A percentile compares a stretch with the other conserved stretches of the same genome.
Evolutionary conservation across 2,797 vertebrate species (phyloP).

Genomic region (Melanotaenia trifasciata): DNA sequence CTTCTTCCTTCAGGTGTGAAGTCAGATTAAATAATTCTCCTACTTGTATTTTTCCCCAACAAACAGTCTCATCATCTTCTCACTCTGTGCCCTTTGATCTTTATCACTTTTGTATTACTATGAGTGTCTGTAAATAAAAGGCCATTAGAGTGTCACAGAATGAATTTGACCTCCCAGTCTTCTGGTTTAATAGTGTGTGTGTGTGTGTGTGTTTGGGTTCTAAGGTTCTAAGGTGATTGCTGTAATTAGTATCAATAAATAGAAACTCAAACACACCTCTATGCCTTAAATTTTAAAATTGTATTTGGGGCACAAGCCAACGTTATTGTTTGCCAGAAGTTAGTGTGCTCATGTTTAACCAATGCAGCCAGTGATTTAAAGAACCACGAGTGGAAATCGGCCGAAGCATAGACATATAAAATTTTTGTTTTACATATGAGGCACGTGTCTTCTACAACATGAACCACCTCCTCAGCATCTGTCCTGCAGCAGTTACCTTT

Average conservation of each 20-base stretch:
- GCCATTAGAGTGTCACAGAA: not conserved
- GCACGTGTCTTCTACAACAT: not conserved
- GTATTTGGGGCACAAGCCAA: not conserved
- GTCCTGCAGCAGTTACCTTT: no score
- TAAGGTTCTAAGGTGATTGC: no score
- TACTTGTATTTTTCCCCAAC: not conserved
- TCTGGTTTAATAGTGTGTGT: not conserved
- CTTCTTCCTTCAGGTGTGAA: slow-evolving; percentile 37
- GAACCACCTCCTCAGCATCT: not conserved
- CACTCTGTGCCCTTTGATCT: not conserved
- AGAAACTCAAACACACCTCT: no score
- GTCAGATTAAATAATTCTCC: slow-evolving; percentile 24
- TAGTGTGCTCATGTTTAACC: not conserved
- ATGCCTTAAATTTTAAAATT: no score
- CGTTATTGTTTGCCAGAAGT: slow-evolving; percentile 21
- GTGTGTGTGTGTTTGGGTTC: no score
- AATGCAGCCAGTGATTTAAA: slow-evolving; percentile 20
- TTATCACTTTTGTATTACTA: slow-evolving; percentile 4
- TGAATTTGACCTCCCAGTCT: slow-evolving; percentile 5
- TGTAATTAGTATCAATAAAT: no score
- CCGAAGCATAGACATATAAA: not conserved
- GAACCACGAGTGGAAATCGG: no score
- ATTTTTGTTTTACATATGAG: not conserved
- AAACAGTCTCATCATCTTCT: slow-evolving; percentile 7
- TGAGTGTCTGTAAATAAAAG: not conserved